Conservation (phyloP, 2,888 invertebrate species). For the Pyrrhosoma nymphula region DNA sequence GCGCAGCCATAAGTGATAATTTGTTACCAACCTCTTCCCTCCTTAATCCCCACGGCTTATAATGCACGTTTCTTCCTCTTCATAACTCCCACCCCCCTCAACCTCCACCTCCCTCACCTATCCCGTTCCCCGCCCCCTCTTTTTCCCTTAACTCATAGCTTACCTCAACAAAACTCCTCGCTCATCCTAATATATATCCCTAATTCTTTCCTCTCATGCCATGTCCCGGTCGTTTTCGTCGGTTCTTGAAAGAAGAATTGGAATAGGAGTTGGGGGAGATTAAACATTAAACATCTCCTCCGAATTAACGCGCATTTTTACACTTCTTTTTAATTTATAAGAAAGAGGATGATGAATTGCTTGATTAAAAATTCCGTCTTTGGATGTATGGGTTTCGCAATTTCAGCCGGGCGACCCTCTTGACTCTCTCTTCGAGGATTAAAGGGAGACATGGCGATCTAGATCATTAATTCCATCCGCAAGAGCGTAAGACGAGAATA, state of each 20-base stretch:
- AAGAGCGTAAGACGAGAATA: neutral
- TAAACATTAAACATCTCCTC: slow-evolving; percentile 29
- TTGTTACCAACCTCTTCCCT: slow-evolving; percentile 48
- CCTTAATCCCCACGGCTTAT: slow-evolving; percentile 41
- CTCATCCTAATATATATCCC: slow-evolving; percentile 59
- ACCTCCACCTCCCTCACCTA: neutral
- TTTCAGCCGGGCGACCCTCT: neutral
- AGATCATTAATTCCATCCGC: neutral
- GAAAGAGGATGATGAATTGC: neutral
- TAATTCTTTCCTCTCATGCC: slow-evolving; percentile 30
- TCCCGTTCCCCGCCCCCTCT: neutral
- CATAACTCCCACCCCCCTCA: neutral
- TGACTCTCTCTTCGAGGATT: neutral
- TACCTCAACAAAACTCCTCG: slow-evolving; percentile 7
- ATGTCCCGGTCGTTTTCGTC: slow-evolving; percentile 7
- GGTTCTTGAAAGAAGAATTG: neutral
- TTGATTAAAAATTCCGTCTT: neutral
- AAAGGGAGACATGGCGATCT: neutral
- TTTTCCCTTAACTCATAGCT: neutral
- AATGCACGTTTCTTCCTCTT: slow-evolving; percentile 25
- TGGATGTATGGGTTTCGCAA: neutral
- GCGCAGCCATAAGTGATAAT: slow-evolving; percentile 58
- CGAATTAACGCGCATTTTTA: slow-evolving; percentile 20
- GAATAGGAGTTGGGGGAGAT: neutral
- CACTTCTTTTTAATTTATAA: neutral